These are phyloP conservation scores for Drosophila sechellia DNA, from an alignment of 1,140 invertebrate genomes.

Conservation along the genomic window DNA sequence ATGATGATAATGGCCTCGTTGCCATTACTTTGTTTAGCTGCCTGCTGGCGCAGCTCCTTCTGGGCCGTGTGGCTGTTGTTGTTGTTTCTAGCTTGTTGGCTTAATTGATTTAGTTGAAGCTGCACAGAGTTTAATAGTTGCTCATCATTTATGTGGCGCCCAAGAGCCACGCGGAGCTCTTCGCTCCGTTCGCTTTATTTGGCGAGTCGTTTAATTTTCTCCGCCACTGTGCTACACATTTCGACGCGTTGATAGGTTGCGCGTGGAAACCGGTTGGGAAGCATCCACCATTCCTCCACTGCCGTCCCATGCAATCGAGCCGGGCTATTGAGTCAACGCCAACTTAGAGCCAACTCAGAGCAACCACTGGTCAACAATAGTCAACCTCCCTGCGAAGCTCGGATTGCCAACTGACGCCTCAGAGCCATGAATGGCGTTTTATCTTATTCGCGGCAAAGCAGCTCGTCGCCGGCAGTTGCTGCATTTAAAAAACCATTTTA, in stretches of 20 bases:
- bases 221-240: constrained; percentile 65
- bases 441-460: constrained; percentile 50
- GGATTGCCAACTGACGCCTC: constrained; percentile 51
- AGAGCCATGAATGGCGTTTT: constrained; percentile 73
- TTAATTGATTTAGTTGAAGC: constrained; percentile 78
- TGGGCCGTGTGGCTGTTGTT: constrained; percentile 20
- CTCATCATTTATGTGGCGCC: constrained; percentile 64
- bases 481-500: constrained; percentile 55
- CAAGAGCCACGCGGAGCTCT: constrained; percentile 1
- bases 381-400: constrained; percentile 45
- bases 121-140: constrained; percentile 70
- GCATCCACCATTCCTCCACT: constrained; percentile 13
- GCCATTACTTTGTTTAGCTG: constrained; percentile 54
- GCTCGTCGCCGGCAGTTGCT: constrained; percentile 25
- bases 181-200: background rate
- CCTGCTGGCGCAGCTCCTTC: constrained; percentile 30
- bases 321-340: constrained; percentile 60
- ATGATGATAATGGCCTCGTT: constrained; percentile 77
- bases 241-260: constrained; percentile 14
- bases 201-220: constrained; percentile 53
- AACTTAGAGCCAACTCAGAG: constrained; percentile 19
- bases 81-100: constrained; percentile 59
- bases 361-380: constrained; percentile 19
- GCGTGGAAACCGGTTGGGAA: constrained; percentile 50
- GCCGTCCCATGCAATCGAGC: constrained; percentile 54